Evolutionary conservation across 2,113 vertebrate genomes (phyloP).

Genomic region (Donacobius atricapilla): DNA sequence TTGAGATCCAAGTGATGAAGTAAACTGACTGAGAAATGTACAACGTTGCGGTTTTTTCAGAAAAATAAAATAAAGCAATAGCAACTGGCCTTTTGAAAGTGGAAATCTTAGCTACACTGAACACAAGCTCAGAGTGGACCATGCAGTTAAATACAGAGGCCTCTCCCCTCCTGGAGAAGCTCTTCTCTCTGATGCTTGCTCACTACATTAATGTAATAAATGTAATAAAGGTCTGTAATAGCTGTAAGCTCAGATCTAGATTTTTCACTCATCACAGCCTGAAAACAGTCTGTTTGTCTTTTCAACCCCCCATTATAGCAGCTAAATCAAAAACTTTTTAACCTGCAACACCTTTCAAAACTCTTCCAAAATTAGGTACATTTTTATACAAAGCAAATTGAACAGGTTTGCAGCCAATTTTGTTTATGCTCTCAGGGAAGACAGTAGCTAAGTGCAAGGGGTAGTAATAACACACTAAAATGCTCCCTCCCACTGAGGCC

Average conservation of each 20-base stretch:
- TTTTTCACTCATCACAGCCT: neutral
- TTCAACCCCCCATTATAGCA: neutral
- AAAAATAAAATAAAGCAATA: neutral
- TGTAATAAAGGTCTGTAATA: neutral
- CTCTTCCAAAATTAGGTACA: rapidly evolving
- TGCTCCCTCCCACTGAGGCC: neutral
- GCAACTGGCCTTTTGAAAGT: neutral
- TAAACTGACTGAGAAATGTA: neutral
- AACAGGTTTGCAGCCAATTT: neutral
- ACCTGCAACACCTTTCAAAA: neutral
- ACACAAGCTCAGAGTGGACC: neutral
- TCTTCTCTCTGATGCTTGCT: neutral
- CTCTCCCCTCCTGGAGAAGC: neutral
- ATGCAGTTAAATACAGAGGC: neutral
- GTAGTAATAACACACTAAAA: neutral
- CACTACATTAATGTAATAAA: neutral
- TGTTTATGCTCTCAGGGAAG: neutral
- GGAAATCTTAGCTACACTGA: neutral
- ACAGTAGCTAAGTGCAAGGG: neutral
- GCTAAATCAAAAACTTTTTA: neutral
- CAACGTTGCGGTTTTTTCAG: neutral
- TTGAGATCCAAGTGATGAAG: neutral
- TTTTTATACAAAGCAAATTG: neutral
- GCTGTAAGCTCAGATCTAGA: neutral
- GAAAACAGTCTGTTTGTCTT: neutral